These are phyloP conservation scores for Ciconia stormi DNA, from an alignment of 2,113 vertebrate species.

Conservation along the genomic window DNA sequence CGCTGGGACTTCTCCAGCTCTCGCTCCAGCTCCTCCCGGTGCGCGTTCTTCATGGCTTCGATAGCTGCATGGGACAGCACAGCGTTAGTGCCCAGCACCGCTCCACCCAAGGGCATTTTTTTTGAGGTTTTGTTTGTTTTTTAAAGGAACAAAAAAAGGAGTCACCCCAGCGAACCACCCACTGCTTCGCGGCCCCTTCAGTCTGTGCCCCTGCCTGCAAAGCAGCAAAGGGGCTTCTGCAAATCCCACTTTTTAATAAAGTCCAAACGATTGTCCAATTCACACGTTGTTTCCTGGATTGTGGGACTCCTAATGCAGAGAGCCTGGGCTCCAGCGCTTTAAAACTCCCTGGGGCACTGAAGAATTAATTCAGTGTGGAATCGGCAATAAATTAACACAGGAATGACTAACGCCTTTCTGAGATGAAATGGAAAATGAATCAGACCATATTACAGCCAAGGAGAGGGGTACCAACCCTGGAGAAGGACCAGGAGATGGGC, in stretches of 20 bases:
- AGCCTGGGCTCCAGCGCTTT: background rate
- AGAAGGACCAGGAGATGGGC: background rate
- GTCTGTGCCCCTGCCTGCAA: background rate
- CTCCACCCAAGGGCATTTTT: rapidly evolving
- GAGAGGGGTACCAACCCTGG: background rate
- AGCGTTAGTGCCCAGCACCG: background rate
- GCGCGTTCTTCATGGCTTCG: conserved; percentile 98
- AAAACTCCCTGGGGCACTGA: background rate
- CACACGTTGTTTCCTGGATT: background rate
- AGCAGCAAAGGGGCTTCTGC: background rate
- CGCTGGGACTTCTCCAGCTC: conserved; percentile 91
- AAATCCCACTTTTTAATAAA: background rate
- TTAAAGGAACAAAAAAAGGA: background rate
- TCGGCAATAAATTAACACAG: background rate
- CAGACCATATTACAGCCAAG: background rate
- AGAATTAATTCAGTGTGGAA: background rate
- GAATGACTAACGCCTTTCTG: background rate
- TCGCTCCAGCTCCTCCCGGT: conserved; percentile 88
- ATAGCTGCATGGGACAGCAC: conserved; percentile 78
- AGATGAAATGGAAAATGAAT: background rate
- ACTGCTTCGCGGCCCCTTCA: background rate
- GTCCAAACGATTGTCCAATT: background rate
- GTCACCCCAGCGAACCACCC: background rate
- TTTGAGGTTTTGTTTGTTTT: background rate
- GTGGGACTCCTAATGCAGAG: background rate